Conservation (phyloP, 2,888 invertebrate species). For the Xanthia togata region DNA sequence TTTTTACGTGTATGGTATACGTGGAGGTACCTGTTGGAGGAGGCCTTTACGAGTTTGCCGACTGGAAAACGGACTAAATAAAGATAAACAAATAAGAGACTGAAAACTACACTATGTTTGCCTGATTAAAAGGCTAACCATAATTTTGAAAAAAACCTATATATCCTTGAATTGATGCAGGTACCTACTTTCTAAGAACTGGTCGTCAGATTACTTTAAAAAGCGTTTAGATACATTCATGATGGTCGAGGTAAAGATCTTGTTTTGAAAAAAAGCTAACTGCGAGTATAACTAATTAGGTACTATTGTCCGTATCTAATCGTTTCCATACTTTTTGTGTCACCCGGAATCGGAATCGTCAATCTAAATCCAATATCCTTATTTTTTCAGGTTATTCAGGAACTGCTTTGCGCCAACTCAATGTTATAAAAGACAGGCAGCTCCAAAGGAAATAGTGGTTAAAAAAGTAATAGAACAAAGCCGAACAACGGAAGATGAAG, state of each 20-base stretch:
- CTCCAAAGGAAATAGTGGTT: background rate
- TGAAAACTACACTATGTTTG: background rate
- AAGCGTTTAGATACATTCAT: background rate
- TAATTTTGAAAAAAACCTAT: background rate
- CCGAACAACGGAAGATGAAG: background rate
- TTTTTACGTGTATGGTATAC: too few relatives aligned
- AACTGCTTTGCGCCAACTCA: background rate
- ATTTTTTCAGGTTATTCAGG: constrained; percentile 1
- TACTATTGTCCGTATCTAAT: background rate
- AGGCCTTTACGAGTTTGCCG: background rate
- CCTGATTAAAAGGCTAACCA: background rate
- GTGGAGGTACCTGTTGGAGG: background rate
- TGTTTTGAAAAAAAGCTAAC: background rate
- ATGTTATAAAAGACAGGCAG: background rate
- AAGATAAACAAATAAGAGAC: background rate
- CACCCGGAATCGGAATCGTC: constrained; percentile 24
- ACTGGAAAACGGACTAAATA: background rate
- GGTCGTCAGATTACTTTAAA: background rate
- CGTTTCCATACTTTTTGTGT: constrained; percentile 42
- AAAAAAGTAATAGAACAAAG: constrained; percentile 1
- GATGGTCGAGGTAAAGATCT: background rate
- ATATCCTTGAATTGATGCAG: background rate
- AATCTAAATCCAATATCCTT: constrained; percentile 2
- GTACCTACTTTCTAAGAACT: background rate
- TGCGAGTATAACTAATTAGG: background rate